Conservation (phyloP, 2,888 invertebrate species). For the Stenolophus ochropezus region DNA sequence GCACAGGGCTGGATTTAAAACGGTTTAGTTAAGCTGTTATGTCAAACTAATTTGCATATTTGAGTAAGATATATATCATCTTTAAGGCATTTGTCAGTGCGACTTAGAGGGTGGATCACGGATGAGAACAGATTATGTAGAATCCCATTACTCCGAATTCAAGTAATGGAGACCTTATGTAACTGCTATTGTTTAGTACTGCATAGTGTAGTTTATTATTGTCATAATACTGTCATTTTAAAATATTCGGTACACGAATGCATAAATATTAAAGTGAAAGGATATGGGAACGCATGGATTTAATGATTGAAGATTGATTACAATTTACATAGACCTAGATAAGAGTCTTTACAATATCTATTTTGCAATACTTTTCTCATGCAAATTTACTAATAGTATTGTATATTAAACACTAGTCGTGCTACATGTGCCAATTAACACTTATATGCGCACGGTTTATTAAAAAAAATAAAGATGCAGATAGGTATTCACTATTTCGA, state of each 20-base stretch:
- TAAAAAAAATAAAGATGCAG: no score
- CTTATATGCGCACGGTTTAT: no score
- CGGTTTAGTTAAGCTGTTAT: conserved; percentile 4
- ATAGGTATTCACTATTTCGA: no score
- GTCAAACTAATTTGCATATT: conserved; percentile 45
- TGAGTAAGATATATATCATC: conserved; percentile 48
- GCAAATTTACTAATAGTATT: no score
- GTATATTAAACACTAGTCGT: no score
- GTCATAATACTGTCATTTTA: not conserved
- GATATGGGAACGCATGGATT: not conserved
- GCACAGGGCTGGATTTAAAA: conserved; percentile 20
- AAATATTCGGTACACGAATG: not conserved
- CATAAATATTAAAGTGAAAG: not conserved
- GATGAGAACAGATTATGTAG: conserved; percentile 5
- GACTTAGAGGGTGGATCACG: not conserved
- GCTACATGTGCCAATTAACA: no score
- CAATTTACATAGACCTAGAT: not conserved
- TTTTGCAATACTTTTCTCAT: not conserved
- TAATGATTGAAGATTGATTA: not conserved
- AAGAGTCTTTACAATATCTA: not conserved
- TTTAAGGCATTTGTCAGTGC: conserved; percentile 37
- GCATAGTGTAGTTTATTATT: not conserved
- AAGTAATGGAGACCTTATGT: no score
- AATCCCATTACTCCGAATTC: not conserved
- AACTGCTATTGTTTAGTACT: not conserved